These are phyloP conservation scores for Carposina sasakii DNA, from an alignment of 1,140 invertebrate species.

Conservation along the genomic window DNA sequence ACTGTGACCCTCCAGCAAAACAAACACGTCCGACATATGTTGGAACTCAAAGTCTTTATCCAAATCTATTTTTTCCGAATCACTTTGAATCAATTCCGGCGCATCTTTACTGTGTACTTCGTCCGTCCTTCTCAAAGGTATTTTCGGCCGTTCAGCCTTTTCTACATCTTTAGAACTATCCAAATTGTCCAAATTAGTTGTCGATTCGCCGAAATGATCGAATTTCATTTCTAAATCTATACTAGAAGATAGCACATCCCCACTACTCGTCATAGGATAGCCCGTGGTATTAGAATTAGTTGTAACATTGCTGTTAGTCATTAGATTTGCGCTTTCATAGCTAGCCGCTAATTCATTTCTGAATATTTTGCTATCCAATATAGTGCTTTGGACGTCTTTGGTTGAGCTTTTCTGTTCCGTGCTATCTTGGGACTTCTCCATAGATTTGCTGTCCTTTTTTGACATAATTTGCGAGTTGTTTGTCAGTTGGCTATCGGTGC, in stretches of 20 bases:
- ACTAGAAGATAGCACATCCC: constrained; percentile 60
- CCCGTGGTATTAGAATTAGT: constrained; percentile 60
- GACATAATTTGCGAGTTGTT: constrained; percentile 35
- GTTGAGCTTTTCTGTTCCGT: constrained; percentile 54
- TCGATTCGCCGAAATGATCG: constrained; percentile 68
- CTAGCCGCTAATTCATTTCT: constrained; percentile 50
- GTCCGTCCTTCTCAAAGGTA: constrained; percentile 31
- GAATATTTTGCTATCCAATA: constrained; percentile 54
- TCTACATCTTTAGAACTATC: constrained; percentile 30
- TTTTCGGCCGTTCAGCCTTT: constrained; percentile 27
- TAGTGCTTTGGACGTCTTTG: constrained; percentile 55
- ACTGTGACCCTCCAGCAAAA: constrained; percentile 79
- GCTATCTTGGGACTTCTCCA: constrained; percentile 56
- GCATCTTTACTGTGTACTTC: constrained; percentile 27
- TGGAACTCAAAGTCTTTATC: constrained; percentile 63
- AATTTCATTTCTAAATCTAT: constrained; percentile 71
- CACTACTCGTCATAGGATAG: constrained; percentile 64
- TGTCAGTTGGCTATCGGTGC: constrained; percentile 48
- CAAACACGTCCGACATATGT: constrained; percentile 78
- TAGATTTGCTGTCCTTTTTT: constrained; percentile 50
- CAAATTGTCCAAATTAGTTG: constrained; percentile 49
- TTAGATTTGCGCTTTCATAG: constrained; percentile 56
- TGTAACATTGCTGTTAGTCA: constrained; percentile 66
- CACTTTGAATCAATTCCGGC: constrained; percentile 9
- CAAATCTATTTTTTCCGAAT: constrained; percentile 3